Conservation (phyloP, 2,888 invertebrate species). For the Brenthis ino region DNA sequence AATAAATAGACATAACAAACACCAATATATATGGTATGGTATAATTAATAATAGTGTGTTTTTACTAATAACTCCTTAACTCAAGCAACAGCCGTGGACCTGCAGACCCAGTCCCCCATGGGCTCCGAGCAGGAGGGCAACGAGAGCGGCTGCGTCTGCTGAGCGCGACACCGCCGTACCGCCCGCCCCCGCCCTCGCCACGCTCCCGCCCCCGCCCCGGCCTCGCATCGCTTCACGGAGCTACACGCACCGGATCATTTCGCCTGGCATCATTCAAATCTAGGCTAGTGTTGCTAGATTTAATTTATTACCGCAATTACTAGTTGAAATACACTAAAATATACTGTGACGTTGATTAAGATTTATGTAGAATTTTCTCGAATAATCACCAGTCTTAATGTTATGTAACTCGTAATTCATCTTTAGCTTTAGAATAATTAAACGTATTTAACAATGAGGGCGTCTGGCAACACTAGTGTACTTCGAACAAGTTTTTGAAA, state of each 20-base stretch:
- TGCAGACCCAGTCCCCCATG: slow-evolving; percentile 91
- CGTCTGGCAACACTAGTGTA: slow-evolving; percentile 19
- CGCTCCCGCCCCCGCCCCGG: not conserved
- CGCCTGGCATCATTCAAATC: slow-evolving; percentile 20
- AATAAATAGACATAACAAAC: too few relatives aligned
- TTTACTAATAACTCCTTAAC: slow-evolving; percentile 54
- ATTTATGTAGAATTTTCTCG: slow-evolving; percentile 9
- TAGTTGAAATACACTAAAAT: slow-evolving; percentile 3
- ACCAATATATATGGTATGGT: too few relatives aligned
- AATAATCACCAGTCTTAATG: slow-evolving; percentile 12
- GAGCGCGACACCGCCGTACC: slow-evolving; percentile 55
- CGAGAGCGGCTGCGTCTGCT: slow-evolving; percentile 93
- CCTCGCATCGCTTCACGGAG: slow-evolving; percentile 34
- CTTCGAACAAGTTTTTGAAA: not conserved
- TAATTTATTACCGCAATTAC: slow-evolving; percentile 15
- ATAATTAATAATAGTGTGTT: not conserved
- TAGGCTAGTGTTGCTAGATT: slow-evolving; percentile 24
- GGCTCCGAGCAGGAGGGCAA: slow-evolving; percentile 90
- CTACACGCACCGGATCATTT: slow-evolving; percentile 27
- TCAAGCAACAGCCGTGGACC: slow-evolving; percentile 86
- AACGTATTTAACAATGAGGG: slow-evolving; percentile 6
- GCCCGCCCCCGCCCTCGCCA: slow-evolving; percentile 22
- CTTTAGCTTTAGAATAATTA: slow-evolving; percentile 16
- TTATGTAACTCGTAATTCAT: slow-evolving; percentile 12
- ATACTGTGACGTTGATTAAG: slow-evolving; percentile 13